Evolutionary conservation across 2,888 invertebrate genomes (phyloP).

Genomic region (Agrotis exclamationis): DNA sequence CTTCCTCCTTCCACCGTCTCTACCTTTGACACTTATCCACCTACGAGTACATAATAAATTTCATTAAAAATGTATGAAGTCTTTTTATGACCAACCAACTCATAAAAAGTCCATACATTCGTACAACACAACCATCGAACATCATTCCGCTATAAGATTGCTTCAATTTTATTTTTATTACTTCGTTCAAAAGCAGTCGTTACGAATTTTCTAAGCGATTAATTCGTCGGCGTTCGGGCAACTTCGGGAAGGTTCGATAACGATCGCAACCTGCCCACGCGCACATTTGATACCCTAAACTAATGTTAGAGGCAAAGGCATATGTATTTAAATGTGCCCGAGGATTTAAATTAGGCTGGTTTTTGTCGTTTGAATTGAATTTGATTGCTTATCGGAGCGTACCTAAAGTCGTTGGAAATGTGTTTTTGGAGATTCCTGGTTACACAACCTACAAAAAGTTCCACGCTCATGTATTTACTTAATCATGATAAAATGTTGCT

Average conservation of each 20-base stretch:
- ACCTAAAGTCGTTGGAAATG: constrained; percentile 13
- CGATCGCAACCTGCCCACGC: constrained; percentile 63
- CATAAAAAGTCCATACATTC: constrained; percentile 35
- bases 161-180: constrained; percentile 62
- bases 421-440: not conserved
- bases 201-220: constrained; percentile 67
- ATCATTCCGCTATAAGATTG: constrained; percentile 34
- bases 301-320: constrained; percentile 34
- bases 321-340: constrained; percentile 53
- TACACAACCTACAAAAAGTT: not conserved
- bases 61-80: constrained; percentile 30
- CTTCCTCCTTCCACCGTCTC: not conserved
- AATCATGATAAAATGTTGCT: too few relatives aligned
- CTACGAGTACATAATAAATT: not conserved
- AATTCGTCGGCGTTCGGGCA: constrained; percentile 61
- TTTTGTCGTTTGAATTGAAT: constrained; percentile 37
- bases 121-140: constrained; percentile 17
- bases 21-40: not conserved
- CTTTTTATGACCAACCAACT: constrained; percentile 23
- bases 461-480: too few relatives aligned
- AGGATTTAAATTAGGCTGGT: constrained; percentile 39
- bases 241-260: constrained; percentile 61
- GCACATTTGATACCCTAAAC: constrained; percentile 53
- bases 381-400: constrained; percentile 20
- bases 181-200: constrained; percentile 59